Evolutionary conservation across 2,797 vertebrate species (phyloP).

Genomic region (Sebastes taczanowskii): DNA sequence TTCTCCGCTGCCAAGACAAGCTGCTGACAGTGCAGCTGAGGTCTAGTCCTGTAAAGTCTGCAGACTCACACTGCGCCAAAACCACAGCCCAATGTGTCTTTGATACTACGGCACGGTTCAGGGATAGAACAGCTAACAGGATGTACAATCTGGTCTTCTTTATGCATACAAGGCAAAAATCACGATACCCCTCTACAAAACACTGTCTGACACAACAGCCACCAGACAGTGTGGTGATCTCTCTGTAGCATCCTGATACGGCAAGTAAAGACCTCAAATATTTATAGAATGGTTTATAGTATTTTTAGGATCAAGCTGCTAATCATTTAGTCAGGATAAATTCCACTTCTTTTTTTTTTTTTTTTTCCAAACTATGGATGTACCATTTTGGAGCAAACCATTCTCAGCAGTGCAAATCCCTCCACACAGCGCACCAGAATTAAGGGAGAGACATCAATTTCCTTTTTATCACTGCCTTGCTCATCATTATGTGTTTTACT

Average conservation of each 20-base stretch:
- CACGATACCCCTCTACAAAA: not conserved
- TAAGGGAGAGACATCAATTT: constrained; percentile 66
- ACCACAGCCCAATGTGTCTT: constrained; percentile 12
- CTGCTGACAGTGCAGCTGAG: constrained; percentile 66
- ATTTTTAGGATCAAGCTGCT: not conserved
- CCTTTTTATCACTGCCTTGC: constrained; percentile 68
- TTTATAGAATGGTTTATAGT: not conserved
- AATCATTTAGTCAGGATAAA: not conserved
- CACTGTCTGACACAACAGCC: not conserved
- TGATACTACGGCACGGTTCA: not conserved
- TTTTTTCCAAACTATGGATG: not conserved
- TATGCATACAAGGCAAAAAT: not conserved
- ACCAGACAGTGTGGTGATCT: not conserved
- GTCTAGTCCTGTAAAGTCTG: constrained; percentile 36
- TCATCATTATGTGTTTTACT: constrained; percentile 71
- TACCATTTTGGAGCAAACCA: constrained; percentile 10
- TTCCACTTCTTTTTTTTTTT: not conserved
- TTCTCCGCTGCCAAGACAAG: constrained; percentile 40
- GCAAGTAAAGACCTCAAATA: not conserved
- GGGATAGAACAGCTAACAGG: not conserved
- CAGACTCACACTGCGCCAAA: constrained; percentile 43
- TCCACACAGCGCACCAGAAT: constrained; percentile 11
- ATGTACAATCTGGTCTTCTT: not conserved
- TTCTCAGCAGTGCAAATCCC: not conserved
- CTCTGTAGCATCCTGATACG: not conserved